Evolutionary conservation across 92 coral and sea anemone species (phyloP).

Genomic region (Porites lobata): DNA sequence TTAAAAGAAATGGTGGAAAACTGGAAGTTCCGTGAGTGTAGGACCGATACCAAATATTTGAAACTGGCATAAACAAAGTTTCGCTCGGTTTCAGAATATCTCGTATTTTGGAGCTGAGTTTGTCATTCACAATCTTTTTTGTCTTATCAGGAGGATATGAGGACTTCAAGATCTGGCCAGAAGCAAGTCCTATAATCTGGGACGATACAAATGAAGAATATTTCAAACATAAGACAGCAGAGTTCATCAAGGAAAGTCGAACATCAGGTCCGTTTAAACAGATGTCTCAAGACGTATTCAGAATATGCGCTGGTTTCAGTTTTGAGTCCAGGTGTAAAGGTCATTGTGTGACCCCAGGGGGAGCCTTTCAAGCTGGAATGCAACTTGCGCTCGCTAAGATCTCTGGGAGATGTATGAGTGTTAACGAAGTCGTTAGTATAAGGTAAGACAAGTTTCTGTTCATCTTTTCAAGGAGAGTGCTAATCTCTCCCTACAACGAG

Average conservation of each 20-base stretch:
- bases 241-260: slow-evolving; percentile 46
- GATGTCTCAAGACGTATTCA: slow-evolving; percentile 72
- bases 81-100: too few relatives aligned
- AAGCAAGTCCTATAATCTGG: slow-evolving; percentile 65
- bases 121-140: background rate
- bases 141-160: slow-evolving; percentile 3
- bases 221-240: slow-evolving; percentile 50
- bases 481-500: too few relatives aligned
- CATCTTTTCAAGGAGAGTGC: background rate
- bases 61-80: too few relatives aligned
- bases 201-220: slow-evolving; percentile 69
- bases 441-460: slow-evolving; percentile 41
- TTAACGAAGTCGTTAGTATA: slow-evolving; percentile 79
- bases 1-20: too few relatives aligned
- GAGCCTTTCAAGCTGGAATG: slow-evolving; percentile 82
- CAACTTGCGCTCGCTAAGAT: slow-evolving; percentile 77
- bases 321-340: slow-evolving; percentile 64
- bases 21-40: too few relatives aligned
- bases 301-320: slow-evolving; percentile 63
- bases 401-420: slow-evolving; percentile 59
- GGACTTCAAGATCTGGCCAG: slow-evolving; percentile 42
- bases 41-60: too few relatives aligned
- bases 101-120: too few relatives aligned
- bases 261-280: slow-evolving; percentile 71
- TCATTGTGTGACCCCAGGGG: slow-evolving; percentile 70